Base-by-base conservation (phyloP, 1,140 invertebrate genomes). In the Neuroterus valhalla region DNA sequence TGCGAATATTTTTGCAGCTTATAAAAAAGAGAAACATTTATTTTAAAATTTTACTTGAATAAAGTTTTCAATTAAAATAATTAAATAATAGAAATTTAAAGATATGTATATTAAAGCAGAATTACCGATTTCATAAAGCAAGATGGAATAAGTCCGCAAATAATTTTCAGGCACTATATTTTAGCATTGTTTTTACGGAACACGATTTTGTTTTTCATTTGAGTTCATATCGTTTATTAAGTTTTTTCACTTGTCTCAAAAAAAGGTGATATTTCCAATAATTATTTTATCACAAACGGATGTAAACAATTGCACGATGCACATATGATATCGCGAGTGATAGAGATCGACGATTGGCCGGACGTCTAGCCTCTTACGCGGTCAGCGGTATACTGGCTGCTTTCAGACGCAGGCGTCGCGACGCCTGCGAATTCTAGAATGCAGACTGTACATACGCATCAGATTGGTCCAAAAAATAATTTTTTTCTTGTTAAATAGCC, bases 351-450 rank as follows among this genome's bases (percentile, higher is more conserved):
- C 76, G 84, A 14, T 75, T 1, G 10, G 68, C 21, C 76, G 77
- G 81, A 74, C 82, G 75, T 81, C 79, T 79, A 78, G 75, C 75
- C 70, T 76, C 14, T 26, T 68, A 15, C 79, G 78, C 82, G 82
- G 71, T 68, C 79, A 79, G 79, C 74, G 78, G 78, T 80, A 68
- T 84, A 85, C 84, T 85, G 79, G 10, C 31, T 5, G 31, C 31
- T 38, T 38, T 8, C 5, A 81, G 42, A 62, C 26, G 26, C 79
- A 74, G 78, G 82, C 82, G 80, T 78, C 81, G 71, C 72, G 70
- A 75, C 76, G 71, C 71, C 48, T 48, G 52, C 72, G 48, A 21
- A 26, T 26, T 62, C 26, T 21, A 12, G 52, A 15, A 15, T 62
- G 26, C 52, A 62, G 23, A 26, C 52, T 26, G 11, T 23, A 21